phyloP scores from a whole-genome alignment of 2,113 vertebrate genomes.

The Chaenocephalus aceratus region DNA sequence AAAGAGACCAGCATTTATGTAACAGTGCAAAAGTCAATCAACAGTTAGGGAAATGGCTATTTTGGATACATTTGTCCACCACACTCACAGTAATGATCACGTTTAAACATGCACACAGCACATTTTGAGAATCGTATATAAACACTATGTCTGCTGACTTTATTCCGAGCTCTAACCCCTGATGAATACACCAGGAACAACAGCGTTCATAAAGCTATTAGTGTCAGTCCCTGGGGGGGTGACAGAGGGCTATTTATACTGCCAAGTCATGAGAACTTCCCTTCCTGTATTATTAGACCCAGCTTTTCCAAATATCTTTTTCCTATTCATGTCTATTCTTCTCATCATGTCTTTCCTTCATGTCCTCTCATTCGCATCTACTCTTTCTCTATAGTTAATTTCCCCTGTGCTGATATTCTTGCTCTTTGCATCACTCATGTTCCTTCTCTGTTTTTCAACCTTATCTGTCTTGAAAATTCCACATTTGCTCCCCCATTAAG shows the following conservation, averaged over 20 bases:
- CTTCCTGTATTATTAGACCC: constrained; percentile 57
- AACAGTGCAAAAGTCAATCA: too few relatives aligned
- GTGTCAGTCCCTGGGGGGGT: constrained; percentile 36
- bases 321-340: constrained; percentile 5
- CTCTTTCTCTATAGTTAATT: background rate
- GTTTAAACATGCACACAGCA: background rate
- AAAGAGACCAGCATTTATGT: too few relatives aligned
- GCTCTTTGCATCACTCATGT: too few relatives aligned
- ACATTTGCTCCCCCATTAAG: background rate
- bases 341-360: background rate
- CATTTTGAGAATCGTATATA: background rate
- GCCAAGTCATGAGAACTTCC: constrained; percentile 74
- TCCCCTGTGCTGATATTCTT: background rate
- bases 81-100: background rate
- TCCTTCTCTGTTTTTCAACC: background rate
- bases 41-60: background rate
- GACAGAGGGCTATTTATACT: constrained; percentile 57
- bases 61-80: background rate
- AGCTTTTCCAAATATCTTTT: constrained; percentile 26
- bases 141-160: background rate
- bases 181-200: constrained; percentile 17
- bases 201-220: constrained; percentile 46
- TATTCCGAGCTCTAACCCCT: constrained; percentile 1
- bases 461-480: background rate
- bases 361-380: background rate